Base-by-base conservation (phyloP, 2,888 invertebrate genomes). In the Ferdinandea cuprea region DNA sequence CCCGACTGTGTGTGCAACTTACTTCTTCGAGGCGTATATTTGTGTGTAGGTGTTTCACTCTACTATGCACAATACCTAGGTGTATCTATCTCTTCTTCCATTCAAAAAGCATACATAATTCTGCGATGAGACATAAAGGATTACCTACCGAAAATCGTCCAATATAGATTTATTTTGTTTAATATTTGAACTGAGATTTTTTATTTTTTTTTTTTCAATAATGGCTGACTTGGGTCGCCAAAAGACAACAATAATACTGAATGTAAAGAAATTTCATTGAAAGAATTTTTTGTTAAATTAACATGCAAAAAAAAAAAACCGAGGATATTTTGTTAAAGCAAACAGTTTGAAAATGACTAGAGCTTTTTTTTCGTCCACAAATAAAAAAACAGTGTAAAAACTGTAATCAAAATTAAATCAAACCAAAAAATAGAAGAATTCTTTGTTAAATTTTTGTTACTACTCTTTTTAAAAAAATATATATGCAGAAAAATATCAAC, bases 31-130 rank as follows among this genome's bases (percentile, higher is more conserved):
- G 59, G 48, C 46, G 48, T 37, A 21, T 30, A 28, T 15, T 74
- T 81, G 68, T 76, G 61, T 58, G 50, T 42, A 72, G 68, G 73
- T 68, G 44, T 81, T 76, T 71, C 58, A 65, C 69, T 76, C 63
- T 69, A 72, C 77, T 77, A 50, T 58, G 56, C 74, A 61, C 32
- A 65, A 48, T 44, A 42, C 21, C 40, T 63, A 76, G 52, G 52
- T 52, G 69, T 71, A 59, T 71, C 35, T 71, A 30, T 66, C 30
- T 61, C 66, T 61, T 58, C 80, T 68, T 74, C 66, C 42, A 52
- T 77, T 68, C 77, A 48, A 71, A 68, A 72, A 66, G 44, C 44
- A 11, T 44, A 11, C 44, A 19, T n/a, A 44, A 66, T 61, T 73
- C 74, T 74, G 11, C 80, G 50, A 69, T 65, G 69, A 48, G 48